Percentiles rank a stretch among this genome's conserved stretches.
Conservation (phyloP, 1,140 invertebrate species). For the Drosophila parabipectinata region DNA sequence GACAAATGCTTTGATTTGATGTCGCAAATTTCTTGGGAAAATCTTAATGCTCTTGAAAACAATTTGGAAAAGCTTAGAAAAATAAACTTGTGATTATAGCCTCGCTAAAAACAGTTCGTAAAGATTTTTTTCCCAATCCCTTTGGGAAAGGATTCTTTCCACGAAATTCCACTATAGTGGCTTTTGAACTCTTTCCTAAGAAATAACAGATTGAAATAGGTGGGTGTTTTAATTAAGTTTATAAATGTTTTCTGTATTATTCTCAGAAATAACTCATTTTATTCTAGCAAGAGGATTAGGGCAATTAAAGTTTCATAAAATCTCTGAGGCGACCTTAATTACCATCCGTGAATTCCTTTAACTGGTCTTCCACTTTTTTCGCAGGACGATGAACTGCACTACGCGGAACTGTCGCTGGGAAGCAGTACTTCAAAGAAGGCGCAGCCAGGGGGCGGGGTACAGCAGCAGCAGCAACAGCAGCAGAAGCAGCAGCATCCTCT, state of each 20-base stretch:
- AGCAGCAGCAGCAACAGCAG: slow-evolving; percentile 71
- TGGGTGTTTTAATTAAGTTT: slow-evolving; percentile 14
- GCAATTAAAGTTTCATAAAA: background rate
- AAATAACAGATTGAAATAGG: slow-evolving; percentile 24
- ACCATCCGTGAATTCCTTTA: background rate
- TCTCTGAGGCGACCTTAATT: background rate
- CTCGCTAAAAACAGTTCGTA: slow-evolving; percentile 10
- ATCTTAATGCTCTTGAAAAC: slow-evolving; percentile 28
- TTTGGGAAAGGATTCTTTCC: background rate
- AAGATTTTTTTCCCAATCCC: background rate
- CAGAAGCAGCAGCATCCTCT: slow-evolving; percentile 32
- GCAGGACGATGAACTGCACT: slow-evolving; percentile 88
- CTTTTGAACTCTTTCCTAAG: background rate
- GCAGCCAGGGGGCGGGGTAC: slow-evolving; percentile 46
- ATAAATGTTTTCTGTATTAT: background rate
- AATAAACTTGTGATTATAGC: slow-evolving; percentile 36
- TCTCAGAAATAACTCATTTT: background rate
- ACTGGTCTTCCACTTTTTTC: slow-evolving; percentile 4
- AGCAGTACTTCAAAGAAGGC: slow-evolving; percentile 56
- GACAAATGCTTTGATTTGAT: slow-evolving; percentile 45
- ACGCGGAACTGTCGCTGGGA: slow-evolving; percentile 88
- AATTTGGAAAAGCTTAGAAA: slow-evolving; percentile 26
- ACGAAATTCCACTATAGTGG: background rate
- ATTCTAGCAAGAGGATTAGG: background rate
- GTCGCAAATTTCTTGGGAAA: slow-evolving; percentile 34